phyloP scores from a whole-genome alignment of 2,888 invertebrate genomes.

The Carterocephalus palaemon region DNA sequence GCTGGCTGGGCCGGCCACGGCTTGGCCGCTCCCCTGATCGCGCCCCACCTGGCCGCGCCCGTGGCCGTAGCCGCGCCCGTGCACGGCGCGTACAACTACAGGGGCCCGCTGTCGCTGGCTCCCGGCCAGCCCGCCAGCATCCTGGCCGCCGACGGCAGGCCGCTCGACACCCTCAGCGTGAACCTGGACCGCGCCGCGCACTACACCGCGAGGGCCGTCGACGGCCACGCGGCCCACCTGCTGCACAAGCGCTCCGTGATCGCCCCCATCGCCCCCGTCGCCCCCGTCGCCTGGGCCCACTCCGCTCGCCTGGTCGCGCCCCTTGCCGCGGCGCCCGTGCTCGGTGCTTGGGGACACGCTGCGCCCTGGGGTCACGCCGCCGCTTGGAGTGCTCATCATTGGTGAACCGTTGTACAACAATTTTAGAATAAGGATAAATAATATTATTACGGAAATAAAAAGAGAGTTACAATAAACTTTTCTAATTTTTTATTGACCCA shows the following conservation, averaged over 20 bases:
- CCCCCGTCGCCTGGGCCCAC: conserved; percentile 46
- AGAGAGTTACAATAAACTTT: conserved; percentile 61
- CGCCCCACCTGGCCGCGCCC: conserved; percentile 41
- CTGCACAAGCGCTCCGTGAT: conserved; percentile 61
- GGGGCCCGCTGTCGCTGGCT: conserved; percentile 65
- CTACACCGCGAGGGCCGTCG: conserved; percentile 59
- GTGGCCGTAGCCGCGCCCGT: conserved; percentile 46
- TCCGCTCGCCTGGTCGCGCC: conserved; percentile 30
- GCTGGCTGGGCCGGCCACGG: conserved; percentile 32
- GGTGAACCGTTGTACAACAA: conserved; percentile 45
- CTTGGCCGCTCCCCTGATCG: conserved; percentile 37
- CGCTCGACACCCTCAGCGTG: conserved; percentile 69
- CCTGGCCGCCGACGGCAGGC: conserved; percentile 69
- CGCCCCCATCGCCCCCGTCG: conserved; percentile 43
- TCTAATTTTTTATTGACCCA: conserved; percentile 13
- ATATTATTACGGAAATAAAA: conserved; percentile 46
- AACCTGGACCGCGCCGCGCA: conserved; percentile 69
- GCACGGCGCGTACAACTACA: conserved; percentile 61
- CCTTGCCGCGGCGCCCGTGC: conserved; percentile 39
- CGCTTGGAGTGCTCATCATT: conserved; percentile 41
- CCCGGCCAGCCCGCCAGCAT: too few species aligned
- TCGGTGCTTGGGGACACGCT: conserved; percentile 32
- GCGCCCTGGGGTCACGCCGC: conserved; percentile 35
- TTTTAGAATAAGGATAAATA: conserved; percentile 28
- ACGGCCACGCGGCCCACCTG: conserved; percentile 43